Base-by-base conservation (phyloP, 2,888 invertebrate genomes). In the Pimpla rufipes region DNA sequence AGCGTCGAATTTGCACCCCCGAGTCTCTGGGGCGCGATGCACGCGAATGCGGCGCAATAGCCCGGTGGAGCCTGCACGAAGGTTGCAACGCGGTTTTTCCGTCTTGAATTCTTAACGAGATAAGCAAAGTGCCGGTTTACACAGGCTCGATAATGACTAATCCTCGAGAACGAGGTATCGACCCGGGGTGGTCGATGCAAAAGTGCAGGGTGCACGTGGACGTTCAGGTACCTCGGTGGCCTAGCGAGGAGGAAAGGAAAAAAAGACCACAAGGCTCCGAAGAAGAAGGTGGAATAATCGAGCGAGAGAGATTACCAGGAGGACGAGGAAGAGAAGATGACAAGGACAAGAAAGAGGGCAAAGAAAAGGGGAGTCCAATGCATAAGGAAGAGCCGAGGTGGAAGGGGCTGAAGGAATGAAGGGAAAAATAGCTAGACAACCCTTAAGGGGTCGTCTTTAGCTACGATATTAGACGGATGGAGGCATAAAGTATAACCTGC, bases 111-210 rank as follows among this genome's bases (percentile, higher is more conserved):
- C 47, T 74, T 82, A 82, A 82, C 68, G 74, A 70, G 78, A 78
- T 82, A 79, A 78, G 82, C 73, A 78, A 82, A 82, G 68, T 82
- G 64, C 73, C 78, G 81, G 77, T 82, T 78, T 75, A 70, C 62
- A 73, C 77, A 78, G 73, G 52, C 64, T 82, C 64, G 64, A 75
- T 79, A 79, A 75, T 82, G 64, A 82, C 79, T 70, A 75, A 82
- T 79, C 55, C 64, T 55, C 74, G 79, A 71, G 70, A 70, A 79
- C 75, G 82, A 75, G 70, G 55, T 55, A 82, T 82, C 82, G 82
- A 82, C 74, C 79, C 64, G 50, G 55, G 75, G 47, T 64, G 68
- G 52, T 55, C 70, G 79, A 66, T 57, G n/a, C 21, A 23, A 23
- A 23, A 40, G 57, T 70, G 45, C 16, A 35, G 35, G n/a, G 57